Percentiles rank a stretch among this genome's conserved stretches.
Evolutionary conservation across 2,888 invertebrate genomes (phyloP).

Genomic region (Temnothorax unifasciatus): DNA sequence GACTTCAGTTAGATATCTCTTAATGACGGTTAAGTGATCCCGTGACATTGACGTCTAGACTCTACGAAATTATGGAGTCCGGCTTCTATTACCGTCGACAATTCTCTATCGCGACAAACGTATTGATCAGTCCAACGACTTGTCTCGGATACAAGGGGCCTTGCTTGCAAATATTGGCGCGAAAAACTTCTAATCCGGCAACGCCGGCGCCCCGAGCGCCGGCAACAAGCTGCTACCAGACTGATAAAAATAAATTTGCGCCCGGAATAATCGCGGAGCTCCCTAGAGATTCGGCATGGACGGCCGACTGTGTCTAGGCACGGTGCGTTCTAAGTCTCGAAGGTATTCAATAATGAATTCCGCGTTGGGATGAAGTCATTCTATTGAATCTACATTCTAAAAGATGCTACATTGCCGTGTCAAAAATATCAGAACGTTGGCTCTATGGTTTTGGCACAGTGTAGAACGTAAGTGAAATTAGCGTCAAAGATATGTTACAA

Average conservation of each 20-base stretch:
- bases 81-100: background rate
- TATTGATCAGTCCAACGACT: conserved; percentile 47
- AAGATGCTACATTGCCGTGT: background rate
- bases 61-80: background rate
- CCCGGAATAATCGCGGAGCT: conserved; percentile 82
- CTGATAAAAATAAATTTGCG: conserved; percentile 82
- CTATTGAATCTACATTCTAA: background rate
- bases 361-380: background rate
- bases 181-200: conserved; percentile 76
- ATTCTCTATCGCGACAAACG: conserved; percentile 34
- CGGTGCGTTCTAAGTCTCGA: conserved; percentile 50
- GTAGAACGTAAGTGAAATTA: background rate
- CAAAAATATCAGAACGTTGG: background rate
- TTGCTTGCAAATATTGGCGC: conserved; percentile 61
- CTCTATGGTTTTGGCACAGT: background rate
- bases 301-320: conserved; percentile 64
- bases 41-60: background rate
- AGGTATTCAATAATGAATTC: conserved; percentile 17
- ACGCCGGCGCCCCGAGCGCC: conserved; percentile 70
- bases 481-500: background rate
- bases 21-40: conserved; percentile 1
- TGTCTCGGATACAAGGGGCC: background rate
- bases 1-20: background rate
- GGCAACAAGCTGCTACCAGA: conserved; percentile 71
- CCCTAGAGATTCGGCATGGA: conserved; percentile 77